Base-by-base conservation (phyloP, 2,797 vertebrate genomes). In the Peromyscus nudipes region DNA sequence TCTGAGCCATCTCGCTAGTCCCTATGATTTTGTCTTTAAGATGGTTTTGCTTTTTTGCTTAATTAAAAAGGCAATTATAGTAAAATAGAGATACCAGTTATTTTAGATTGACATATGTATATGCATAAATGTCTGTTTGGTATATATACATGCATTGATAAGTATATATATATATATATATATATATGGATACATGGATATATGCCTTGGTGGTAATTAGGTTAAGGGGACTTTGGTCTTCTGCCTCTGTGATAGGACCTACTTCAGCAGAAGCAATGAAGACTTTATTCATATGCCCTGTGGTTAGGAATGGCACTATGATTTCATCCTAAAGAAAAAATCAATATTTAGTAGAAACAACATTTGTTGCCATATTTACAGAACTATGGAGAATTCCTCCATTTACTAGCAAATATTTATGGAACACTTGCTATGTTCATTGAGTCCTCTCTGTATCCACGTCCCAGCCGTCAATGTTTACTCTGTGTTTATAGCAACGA, bases 351-450 rank as follows among this genome's bases (percentile, higher is more conserved):
- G 29, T 43, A 77, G n/a, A 55, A 89, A 64, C 73, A 49, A 43
- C 71, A 60, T 62, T 62, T 64, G 37, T 64, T 23, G 52, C 73
- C 49, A 40, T 89, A 62, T 77, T 89, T 89, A 64, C 21, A 77
- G 46, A 64, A 77, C 31, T 49, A 62, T 89, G 13, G 40, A 62
- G 40, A 11, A 16, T 10, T 49, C 40, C 57, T 64, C 65, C 49
- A 52, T 49, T 19, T 52, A 62, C n/a, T 13, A 89, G 29, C 37
- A 91, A 83, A 88, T 91, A 46, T 95, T 89, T 83, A 90, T 55
- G 46, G 43, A 86, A 25, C 49, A 62, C 43, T 62, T 81, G 37
- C 40, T 67, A 49, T 46, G 71, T 57, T 55, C 64, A 52, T 27
- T 23, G 10, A 83, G 49, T 31, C 62, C 40, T 90, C n/a, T 87